phyloP scores from a whole-genome alignment of 2,113 vertebrate species.

The Gulo gulo region DNA sequence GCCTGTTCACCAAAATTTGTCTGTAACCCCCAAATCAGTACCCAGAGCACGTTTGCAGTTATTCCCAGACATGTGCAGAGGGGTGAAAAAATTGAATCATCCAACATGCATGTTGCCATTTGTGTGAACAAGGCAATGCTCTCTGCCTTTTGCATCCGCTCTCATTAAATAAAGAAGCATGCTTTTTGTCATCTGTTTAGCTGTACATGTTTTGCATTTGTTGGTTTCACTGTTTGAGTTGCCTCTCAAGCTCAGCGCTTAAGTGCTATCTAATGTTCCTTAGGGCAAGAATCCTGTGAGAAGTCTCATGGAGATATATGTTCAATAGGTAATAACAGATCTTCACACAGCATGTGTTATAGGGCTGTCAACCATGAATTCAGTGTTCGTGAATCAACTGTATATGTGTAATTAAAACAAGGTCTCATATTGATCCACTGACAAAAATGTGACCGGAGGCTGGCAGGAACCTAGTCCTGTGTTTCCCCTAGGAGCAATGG shows the following conservation, averaged over 20 bases:
- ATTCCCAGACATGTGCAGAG: not conserved
- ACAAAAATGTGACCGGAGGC: not conserved
- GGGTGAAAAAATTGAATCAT: not conserved
- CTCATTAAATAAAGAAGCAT: not conserved
- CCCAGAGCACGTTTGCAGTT: not conserved
- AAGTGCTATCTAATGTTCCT: not conserved
- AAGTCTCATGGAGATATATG: not conserved
- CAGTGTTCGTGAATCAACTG: not conserved
- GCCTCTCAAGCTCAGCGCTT: too few relatives aligned
- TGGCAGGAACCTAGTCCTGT: not conserved
- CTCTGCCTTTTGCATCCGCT: not conserved
- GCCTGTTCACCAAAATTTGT: not conserved
- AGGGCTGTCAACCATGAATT: not conserved
- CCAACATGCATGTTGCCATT: not conserved
- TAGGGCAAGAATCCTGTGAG: not conserved
- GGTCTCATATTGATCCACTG: not conserved
- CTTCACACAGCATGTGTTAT: not conserved
- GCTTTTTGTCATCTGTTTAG: not conserved
- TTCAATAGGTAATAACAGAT: not conserved
- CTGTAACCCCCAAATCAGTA: not conserved
- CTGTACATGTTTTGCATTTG: not conserved
- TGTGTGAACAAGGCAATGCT: not conserved
- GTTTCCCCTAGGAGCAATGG: not conserved
- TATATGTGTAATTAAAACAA: not conserved
- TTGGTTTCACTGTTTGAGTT: not conserved